Percentiles rank a stretch among this genome's conserved stretches.
Conservation (phyloP, 1,140 invertebrate species). For the Samia ricini region DNA sequence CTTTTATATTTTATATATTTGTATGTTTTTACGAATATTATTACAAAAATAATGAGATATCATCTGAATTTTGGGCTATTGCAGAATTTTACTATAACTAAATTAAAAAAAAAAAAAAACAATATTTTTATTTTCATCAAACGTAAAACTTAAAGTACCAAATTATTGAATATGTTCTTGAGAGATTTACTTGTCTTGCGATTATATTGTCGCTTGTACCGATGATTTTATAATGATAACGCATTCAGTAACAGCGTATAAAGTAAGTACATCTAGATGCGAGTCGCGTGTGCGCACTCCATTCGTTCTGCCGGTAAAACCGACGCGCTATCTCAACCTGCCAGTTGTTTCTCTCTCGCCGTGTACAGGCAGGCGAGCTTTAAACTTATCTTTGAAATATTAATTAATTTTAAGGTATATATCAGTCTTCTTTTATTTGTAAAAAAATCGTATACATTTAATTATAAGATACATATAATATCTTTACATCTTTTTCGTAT, state of each 20-base stretch:
- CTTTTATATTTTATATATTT: no score
- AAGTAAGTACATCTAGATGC: conserved; percentile 16
- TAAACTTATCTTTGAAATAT: not conserved
- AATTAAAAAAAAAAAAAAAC: no score
- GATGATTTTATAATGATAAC: not conserved
- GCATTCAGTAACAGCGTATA: not conserved
- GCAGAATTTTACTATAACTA: no score
- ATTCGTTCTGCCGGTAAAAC: conserved; percentile 36
- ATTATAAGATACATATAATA: no score
- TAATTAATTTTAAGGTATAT: no score
- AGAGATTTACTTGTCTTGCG: not conserved
- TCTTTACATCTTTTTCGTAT: no score
- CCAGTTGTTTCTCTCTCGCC: conserved; percentile 20
- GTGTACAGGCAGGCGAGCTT: conserved; percentile 11
- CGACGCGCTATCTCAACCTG: conserved; percentile 30
- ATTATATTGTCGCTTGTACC: not conserved
- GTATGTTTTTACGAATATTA: no score
- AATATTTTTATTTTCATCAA: no score
- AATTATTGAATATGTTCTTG: not conserved
- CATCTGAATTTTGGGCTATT: no score
- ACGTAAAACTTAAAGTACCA: not conserved
- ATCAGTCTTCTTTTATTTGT: no score
- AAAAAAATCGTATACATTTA: no score
- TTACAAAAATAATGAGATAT: no score
- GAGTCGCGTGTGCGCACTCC: conserved; percentile 41